Percentiles rank a stretch among this genome's conserved stretches.
Conservation (phyloP, 1,140 invertebrate genomes). For the Cephus cinctus region DNA sequence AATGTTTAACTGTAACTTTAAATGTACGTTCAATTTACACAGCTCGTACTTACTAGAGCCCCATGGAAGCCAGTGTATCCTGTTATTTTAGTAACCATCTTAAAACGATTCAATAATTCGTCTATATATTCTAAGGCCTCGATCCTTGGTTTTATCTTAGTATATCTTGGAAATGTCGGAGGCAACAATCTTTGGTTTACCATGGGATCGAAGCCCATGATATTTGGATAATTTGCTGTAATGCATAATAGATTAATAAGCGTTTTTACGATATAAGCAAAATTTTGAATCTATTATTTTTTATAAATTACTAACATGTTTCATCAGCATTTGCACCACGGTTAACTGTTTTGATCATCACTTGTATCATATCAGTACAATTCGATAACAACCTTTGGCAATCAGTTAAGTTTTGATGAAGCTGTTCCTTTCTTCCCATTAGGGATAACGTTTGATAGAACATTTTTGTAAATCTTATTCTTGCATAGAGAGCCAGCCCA, state of each 20-base stretch:
- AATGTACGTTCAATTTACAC: conserved; percentile 6
- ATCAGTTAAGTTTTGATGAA: conserved; percentile 58
- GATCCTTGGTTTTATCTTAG: conserved; percentile 81
- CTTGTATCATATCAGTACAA: conserved; percentile 76
- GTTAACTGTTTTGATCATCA: conserved; percentile 74
- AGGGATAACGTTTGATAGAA: conserved; percentile 80
- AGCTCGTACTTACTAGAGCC: conserved; percentile 72
- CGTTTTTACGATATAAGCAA: conserved; percentile 1
- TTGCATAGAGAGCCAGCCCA: conserved; percentile 70
- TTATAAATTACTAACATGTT: conserved; percentile 58
- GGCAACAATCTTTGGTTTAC: conserved; percentile 93
- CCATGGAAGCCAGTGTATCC: conserved; percentile 77
- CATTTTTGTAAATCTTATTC: conserved; percentile 83
- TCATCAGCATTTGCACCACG: conserved; percentile 74
- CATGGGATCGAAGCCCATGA: conserved; percentile 91
- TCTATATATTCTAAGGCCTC: conserved; percentile 86
- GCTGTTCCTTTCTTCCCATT: conserved; percentile 62
- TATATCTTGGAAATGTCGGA: conserved; percentile 97
- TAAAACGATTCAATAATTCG: conserved; percentile 76
- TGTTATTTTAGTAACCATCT: conserved; percentile 81
- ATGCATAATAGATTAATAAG: conserved; percentile 19
- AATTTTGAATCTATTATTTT: conserved; percentile 5
- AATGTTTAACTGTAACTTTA: conserved; percentile 10
- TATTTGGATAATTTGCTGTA: conserved; percentile 53
- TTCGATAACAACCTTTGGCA: conserved; percentile 68